Evolutionary conservation across 1,140 invertebrate species (phyloP), one percentile per base, ranked within the genome.

Genomic region (Heliconius melpomene): DNA sequence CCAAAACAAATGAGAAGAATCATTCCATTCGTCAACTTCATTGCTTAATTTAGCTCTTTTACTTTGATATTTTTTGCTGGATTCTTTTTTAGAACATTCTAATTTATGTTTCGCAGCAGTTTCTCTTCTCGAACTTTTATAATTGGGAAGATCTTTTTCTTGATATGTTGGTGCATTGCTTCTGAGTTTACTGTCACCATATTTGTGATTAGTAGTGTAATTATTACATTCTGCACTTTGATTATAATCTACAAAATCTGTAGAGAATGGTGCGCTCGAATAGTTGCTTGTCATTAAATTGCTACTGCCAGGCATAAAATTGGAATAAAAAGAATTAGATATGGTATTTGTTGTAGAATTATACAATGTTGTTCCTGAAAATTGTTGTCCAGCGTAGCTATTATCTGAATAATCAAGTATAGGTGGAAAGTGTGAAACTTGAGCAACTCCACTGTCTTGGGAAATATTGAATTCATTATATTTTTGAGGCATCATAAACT

Each of bases 71-170:
- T 94, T 94, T 79, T 94, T 94, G 78, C 72, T 93, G 0, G 91
- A 87, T 75, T 94, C 93, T 71, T 94, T 94, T 84, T 94, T 94
- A 29, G 91, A 88, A 86, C 91, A 94, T 87, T 94, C 93, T 46
- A 94, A 73, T 84, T 94, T 94, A 77, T 94, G 93, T 86, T 94
- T 94, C 1, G 90, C 80, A 50, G 88, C 86, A 7, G 90, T 88
- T 74, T 94, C 93, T 83, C 92, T 85, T 83, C 90, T 89, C 2
- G 90, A 87, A 77, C 81, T 88, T 79, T 91, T 93, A 73, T 92
- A 91, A 77, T 85, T 88, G 36, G 86, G 78, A 75, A 82, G 83
- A 29, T 87, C 78, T 85, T 93, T 94, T 7, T 94, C 93, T 76
- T 89, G 89, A 54, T 85, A 91, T 54, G 84, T 84, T 50, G 86